These are phyloP conservation scores for Monochamus alternatus DNA, from an alignment of 2,888 invertebrate genomes.

Conservation along the genomic window DNA sequence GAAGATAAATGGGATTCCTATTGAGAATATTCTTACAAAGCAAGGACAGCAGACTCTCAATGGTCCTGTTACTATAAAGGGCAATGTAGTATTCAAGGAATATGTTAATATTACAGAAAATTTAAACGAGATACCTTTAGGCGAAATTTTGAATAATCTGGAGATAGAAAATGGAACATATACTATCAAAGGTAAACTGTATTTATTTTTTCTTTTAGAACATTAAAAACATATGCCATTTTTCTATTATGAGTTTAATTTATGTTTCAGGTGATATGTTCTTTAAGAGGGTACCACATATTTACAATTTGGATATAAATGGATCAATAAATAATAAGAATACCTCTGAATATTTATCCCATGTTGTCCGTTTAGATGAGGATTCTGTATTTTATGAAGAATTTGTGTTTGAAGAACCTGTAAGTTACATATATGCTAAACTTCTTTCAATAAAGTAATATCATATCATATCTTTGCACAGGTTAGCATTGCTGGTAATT, in stretches of 20 bases:
- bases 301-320: slow-evolving; percentile 60
- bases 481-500: slow-evolving; percentile 63
- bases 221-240: too few species aligned
- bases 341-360: slow-evolving; percentile 58
- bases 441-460: too few species aligned
- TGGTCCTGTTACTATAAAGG: slow-evolving; percentile 63
- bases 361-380: slow-evolving; percentile 59
- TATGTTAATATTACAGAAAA: slow-evolving; percentile 65
- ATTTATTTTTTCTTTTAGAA: too few species aligned
- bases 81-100: slow-evolving; percentile 62
- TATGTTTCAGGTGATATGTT: slow-evolving; percentile 62
- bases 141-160: slow-evolving; percentile 57
- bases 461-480: slow-evolving; percentile 50
- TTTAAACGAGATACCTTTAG: slow-evolving; percentile 62
- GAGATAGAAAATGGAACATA: slow-evolving; percentile 54
- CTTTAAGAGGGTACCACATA: slow-evolving; percentile 61
- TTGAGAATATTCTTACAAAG: slow-evolving; percentile 69
- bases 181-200: slow-evolving; percentile 59
- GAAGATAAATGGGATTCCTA: slow-evolving; percentile 67
- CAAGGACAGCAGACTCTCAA: slow-evolving; percentile 63
- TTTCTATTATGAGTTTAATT: not conserved
- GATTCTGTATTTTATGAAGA: slow-evolving; percentile 55
- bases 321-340: slow-evolving; percentile 60
- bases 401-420: slow-evolving; percentile 59
- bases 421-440: slow-evolving; percentile 45